These are phyloP conservation scores for Pristionchus arcanus DNA, from an alignment of 2,888 invertebrate species.

Conservation along the genomic window DNA sequence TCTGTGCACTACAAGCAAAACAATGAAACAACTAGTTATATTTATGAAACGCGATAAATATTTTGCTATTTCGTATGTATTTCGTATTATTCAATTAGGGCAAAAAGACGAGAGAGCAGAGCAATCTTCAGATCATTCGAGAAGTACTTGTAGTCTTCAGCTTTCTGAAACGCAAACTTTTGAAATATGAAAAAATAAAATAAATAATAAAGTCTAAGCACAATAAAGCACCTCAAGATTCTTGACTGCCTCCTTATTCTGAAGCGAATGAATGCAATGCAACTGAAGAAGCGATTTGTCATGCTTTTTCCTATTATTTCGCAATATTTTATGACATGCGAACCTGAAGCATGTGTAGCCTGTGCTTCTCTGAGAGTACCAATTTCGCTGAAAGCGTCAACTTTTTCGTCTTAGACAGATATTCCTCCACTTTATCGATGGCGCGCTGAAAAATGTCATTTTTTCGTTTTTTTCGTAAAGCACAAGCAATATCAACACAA, in stretches of 20 bases:
- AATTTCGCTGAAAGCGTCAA: neutral
- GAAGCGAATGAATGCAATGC: neutral
- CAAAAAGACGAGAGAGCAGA: neutral
- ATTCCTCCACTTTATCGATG: neutral
- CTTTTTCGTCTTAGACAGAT: slow-evolving; percentile 3
- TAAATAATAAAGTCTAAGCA: neutral
- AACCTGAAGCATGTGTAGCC: neutral
- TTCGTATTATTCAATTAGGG: neutral
- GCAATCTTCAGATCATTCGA: neutral
- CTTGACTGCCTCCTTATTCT: neutral
- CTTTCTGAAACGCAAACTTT: neutral
- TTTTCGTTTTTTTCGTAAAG: too few relatives aligned
- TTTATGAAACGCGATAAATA: neutral
- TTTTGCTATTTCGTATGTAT: too few relatives aligned
- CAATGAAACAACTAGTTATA: neutral
- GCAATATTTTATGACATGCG: neutral
- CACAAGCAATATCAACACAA: too few relatives aligned
- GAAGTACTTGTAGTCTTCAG: neutral
- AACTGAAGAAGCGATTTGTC: neutral
- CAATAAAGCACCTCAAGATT: neutral
- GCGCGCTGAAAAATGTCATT: neutral
- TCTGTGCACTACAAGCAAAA: neutral
- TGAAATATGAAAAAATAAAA: neutral
- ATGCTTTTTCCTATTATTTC: too few relatives aligned
- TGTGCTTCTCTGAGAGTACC: neutral